These are phyloP conservation scores for Mallotus villosus DNA, from an alignment of 2,797 vertebrate genomes.

Conservation along the genomic window DNA sequence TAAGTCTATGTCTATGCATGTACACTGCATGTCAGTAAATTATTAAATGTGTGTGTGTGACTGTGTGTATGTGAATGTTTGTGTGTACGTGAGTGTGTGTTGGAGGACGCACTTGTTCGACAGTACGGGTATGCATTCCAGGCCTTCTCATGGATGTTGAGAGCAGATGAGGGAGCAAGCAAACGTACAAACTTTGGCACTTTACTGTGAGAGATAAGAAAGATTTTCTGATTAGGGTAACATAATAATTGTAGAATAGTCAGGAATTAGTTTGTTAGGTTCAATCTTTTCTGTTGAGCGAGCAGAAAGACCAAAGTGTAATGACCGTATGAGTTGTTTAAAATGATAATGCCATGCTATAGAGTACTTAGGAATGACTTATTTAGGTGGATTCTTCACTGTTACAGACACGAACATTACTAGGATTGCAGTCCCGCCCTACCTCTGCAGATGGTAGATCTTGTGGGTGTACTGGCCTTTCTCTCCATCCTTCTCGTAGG, in stretches of 20 bases:
- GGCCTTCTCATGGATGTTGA: constrained; percentile 92
- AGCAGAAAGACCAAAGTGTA: neutral
- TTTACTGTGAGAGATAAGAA: constrained; percentile 78
- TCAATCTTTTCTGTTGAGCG: neutral
- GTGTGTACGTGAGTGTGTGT: neutral
- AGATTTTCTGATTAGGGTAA: neutral
- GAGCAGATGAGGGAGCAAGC: constrained; percentile 86
- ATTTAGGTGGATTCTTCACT: neutral
- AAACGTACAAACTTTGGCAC: constrained; percentile 82
- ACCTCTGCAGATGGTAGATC: constrained; percentile 97
- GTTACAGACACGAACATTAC: neutral
- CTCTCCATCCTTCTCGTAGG: constrained; percentile 89
- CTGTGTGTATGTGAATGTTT: neutral
- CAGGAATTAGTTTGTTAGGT: neutral
- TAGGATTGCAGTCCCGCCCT: neutral
- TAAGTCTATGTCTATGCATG: neutral
- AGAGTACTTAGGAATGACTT: neutral
- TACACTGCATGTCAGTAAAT: neutral
- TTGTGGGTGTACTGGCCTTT: constrained; percentile 97
- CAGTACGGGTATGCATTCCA: constrained; percentile 99
- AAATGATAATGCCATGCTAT: neutral
- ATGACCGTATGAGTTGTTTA: neutral
- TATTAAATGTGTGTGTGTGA: neutral
- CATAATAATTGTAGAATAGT: neutral
- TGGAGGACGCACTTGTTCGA: constrained; percentile 82